These are phyloP conservation scores for Hafferia zeledoni DNA, from an alignment of 2,797 vertebrate species.

Conservation along the genomic window DNA sequence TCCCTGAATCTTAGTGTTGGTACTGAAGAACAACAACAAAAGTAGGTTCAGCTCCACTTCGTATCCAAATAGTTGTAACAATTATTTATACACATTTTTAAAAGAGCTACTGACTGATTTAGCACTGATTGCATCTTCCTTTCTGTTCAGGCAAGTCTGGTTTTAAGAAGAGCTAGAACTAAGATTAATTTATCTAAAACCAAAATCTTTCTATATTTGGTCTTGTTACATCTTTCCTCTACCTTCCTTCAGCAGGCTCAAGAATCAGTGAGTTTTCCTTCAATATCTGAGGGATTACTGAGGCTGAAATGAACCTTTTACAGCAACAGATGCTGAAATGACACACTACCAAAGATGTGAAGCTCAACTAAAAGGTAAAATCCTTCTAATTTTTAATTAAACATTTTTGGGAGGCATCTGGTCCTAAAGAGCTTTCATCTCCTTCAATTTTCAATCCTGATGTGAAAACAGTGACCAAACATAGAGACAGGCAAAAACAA, in stretches of 20 bases:
- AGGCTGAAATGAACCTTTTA: background rate
- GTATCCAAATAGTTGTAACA: background rate
- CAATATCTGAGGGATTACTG: background rate
- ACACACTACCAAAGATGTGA: background rate
- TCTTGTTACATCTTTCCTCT: background rate
- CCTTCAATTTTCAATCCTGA: background rate
- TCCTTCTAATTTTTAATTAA: background rate
- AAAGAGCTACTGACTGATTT: background rate
- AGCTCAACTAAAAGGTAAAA: conserved; percentile 28
- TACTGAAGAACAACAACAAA: background rate
- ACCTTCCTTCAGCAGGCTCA: background rate
- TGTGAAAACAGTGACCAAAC: background rate
- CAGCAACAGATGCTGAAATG: background rate
- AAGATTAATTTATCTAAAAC: background rate
- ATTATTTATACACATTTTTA: background rate
- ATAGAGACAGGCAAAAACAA: background rate
- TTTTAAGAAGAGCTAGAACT: background rate
- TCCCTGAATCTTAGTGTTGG: background rate
- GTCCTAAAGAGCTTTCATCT: background rate
- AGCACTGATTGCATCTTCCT: background rate
- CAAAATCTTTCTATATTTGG: background rate
- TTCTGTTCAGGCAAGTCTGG: background rate
- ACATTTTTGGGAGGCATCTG: background rate
- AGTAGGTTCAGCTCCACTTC: background rate
- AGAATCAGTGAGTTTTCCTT: background rate